Conservation (phyloP, 2,113 vertebrate genomes). For the Eleginops maclovinus region DNA sequence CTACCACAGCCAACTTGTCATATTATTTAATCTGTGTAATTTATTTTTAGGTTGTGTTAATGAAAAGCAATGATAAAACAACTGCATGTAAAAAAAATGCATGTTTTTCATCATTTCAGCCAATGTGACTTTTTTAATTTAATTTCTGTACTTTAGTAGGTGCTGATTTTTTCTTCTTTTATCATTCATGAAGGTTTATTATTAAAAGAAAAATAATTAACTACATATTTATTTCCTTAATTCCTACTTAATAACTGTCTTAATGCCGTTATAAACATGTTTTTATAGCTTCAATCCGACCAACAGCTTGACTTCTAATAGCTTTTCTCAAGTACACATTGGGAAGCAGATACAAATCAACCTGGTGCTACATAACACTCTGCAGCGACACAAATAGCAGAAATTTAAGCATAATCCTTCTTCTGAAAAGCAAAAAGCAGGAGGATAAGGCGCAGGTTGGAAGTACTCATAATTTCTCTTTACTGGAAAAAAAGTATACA, state of each 20-base stretch:
- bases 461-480: conserved; percentile 23
- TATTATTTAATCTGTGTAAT: no score
- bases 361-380: conserved; percentile 17
- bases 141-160: no score
- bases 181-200: background rate
- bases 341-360: conserved; percentile 22
- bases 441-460: background rate
- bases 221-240: background rate
- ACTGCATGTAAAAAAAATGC: background rate
- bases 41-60: no score
- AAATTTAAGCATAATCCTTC: conserved; percentile 22
- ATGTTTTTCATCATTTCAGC: background rate
- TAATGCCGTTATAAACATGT: background rate
- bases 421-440: conserved; percentile 10
- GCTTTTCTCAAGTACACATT: conserved; percentile 24
- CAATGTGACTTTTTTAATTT: conserved; percentile 10
- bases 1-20: background rate
- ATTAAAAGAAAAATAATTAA: background rate
- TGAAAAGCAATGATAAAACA: no score
- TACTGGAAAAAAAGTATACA: conserved; percentile 23
- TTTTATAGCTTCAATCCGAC: conserved; percentile 5
- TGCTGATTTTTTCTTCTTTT: conserved; percentile 12
- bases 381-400: conserved; percentile 13
- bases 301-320: conserved; percentile 12
- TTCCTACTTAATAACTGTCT: background rate